phyloP scores from a whole-genome alignment of 2,113 vertebrate genomes.

The Megaceryle maxima region DNA sequence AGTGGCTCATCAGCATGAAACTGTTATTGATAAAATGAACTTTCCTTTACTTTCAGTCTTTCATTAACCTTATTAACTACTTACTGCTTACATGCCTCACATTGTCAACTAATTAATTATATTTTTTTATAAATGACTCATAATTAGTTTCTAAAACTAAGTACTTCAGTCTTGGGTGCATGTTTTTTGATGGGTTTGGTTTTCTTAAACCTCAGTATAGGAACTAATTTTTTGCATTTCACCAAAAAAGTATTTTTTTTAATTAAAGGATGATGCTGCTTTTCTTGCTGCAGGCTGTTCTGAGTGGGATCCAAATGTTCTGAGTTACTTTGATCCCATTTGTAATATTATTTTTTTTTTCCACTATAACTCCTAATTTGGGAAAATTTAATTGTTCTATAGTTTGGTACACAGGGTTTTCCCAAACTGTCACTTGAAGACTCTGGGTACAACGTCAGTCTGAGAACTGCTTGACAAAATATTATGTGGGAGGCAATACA shows the following conservation, averaged over 20 bases:
- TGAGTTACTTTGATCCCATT: background rate
- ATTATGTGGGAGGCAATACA: background rate
- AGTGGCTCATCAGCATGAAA: background rate
- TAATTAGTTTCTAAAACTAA: constrained; percentile 3
- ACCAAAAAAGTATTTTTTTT: background rate
- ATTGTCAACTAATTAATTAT: background rate
- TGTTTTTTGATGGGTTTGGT: background rate
- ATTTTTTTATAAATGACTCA: background rate
- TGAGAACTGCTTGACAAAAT: background rate
- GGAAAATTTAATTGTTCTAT: background rate
- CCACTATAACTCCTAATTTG: background rate
- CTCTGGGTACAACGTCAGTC: background rate
- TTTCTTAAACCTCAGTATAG: background rate
- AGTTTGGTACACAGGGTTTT: background rate
- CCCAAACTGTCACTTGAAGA: background rate
- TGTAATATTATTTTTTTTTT: background rate
- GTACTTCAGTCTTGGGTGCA: background rate
- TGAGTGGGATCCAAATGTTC: background rate
- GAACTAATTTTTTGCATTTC: background rate
- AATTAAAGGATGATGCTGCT: background rate
- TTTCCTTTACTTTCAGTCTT: background rate
- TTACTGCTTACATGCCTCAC: background rate
- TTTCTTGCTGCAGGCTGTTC: background rate
- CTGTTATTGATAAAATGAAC: background rate
- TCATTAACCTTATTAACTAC: background rate